phyloP scores from a whole-genome alignment of 2,113 vertebrate genomes.

The Peromyscus leucopus region DNA sequence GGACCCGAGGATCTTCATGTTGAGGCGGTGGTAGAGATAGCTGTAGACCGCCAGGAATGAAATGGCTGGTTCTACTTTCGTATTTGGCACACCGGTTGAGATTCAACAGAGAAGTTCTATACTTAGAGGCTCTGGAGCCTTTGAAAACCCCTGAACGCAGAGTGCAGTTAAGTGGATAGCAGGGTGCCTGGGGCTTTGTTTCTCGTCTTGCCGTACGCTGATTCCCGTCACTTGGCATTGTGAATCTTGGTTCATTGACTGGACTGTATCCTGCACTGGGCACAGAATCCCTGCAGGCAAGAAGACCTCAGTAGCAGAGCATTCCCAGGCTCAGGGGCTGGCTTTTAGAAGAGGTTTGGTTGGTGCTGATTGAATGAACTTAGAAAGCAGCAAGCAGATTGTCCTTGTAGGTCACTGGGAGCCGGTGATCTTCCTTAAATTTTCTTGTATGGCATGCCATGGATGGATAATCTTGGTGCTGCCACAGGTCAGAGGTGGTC shows the following conservation, averaged over 20 bases:
- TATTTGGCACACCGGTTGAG: background rate
- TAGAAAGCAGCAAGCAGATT: background rate
- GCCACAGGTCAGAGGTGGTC: background rate
- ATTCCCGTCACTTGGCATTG: background rate
- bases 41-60: background rate
- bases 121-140: conserved; percentile 15
- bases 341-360: background rate
- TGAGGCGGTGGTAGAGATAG: background rate
- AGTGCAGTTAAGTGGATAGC: conserved; percentile 44
- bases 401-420: background rate
- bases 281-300: background rate
- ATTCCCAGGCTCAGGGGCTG: background rate
- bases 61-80: background rate
- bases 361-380: background rate
- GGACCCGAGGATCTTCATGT: background rate
- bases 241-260: conserved; percentile 9
- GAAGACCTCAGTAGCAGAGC: background rate
- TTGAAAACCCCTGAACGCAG: conserved; percentile 1
- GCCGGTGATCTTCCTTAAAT: background rate
- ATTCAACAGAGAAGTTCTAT: background rate
- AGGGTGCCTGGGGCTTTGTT: background rate
- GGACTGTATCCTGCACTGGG: background rate
- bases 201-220: background rate
- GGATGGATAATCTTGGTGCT: conserved; percentile 26
- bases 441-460: conserved; percentile 36